Base-by-base conservation (phyloP, 2,888 invertebrate genomes). In the Dione juno region DNA sequence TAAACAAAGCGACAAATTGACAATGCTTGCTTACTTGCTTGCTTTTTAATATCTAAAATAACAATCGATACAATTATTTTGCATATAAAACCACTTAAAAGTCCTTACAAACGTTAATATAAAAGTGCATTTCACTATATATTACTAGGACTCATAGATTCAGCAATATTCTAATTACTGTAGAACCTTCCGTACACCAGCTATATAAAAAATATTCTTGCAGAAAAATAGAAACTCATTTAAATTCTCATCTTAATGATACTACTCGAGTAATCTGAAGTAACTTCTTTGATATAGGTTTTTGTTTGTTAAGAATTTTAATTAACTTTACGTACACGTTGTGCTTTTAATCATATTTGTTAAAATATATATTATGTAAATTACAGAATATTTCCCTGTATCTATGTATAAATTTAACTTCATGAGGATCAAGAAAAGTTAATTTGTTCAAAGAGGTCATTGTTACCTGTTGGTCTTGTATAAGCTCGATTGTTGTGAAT, bases 221-320 rank as follows among this genome's bases (percentile, higher is more conserved):
- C n/a, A 61, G 59, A 43, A 61, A 61, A 45, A 61, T 45, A 61
- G 45, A 61, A 61, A 61, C 61, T 45, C 61, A 61, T 61, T 61
- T 61, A 61, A 61, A 61, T 61, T 61, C 61, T 61, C 11, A 61
- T 28, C 43, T 43, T 61, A 61, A 61, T 61, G 28, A 61, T 43
- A 45, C 28, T 61, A 28, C 61, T 28, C 45, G 45, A 28, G 28
- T 43, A 61, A 61, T 45, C 61, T 61, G 28, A 45, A 28, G 61
- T 61, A 35, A 61, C 45, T 61, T 61, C 28, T 61, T 59, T 61
- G 43, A 61, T 61, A 45, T 61, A 45, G 45, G 61, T 61, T 45
- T 61, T 45, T 61, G 61, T 61, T 61, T 61, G 61, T 45, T 61
- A 61, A 61, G 45, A 61, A 61, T 61, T 61, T 61, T 61, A 61